Evolutionary conservation across 2,797 vertebrate genomes (phyloP), one percentile per base, ranked within the genome.

Genomic region (Yasuhikotakia modesta): DNA sequence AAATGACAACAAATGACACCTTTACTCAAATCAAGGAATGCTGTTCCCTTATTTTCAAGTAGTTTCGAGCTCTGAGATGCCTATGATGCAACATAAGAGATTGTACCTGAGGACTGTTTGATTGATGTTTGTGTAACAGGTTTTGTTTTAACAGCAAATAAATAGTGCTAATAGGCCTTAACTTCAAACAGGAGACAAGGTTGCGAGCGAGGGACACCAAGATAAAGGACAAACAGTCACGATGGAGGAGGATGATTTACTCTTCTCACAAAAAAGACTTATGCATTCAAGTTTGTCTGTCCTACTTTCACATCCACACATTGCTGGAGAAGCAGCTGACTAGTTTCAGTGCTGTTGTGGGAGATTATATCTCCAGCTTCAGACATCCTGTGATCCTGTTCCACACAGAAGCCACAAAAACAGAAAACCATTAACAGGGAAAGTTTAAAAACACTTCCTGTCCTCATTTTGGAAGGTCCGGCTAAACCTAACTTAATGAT

Each of bases 201-300:
- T 61, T 70, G 66, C 65, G 53, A 50, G 19, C 19, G 5, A 70
- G 60, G 63, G 24, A 63, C 58, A 65, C 48, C n/a, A 39, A 80
- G 46, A 70, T 43, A 67, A 46, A 82, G 45, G 55, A 73, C 50
- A 67, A 52, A 32, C 48, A 73, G 83, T 84, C 73, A 81, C n/a
- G 58, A 80, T 72, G 82, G 27, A 61, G 77, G 24, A 16, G 45
- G 58, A 73, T 65, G 45, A 78, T 83, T 60, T 55, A 82, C 71
- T 78, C 70, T 74, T 57, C 55, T 79, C 60, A 83, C 61, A 79
- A 61, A 79, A 82, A 86, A 69, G 79, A 79, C 72, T 81, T 79
- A 82, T 73, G 46, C 45, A 50, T 61, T 70, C 7, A 67, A 69
- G 27, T n/a, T 70, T 71, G 21, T 61, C 55, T 80, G 78, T 53